Evolutionary conservation across 2,797 vertebrate species (phyloP).

Genomic region (Manis javanica): DNA sequence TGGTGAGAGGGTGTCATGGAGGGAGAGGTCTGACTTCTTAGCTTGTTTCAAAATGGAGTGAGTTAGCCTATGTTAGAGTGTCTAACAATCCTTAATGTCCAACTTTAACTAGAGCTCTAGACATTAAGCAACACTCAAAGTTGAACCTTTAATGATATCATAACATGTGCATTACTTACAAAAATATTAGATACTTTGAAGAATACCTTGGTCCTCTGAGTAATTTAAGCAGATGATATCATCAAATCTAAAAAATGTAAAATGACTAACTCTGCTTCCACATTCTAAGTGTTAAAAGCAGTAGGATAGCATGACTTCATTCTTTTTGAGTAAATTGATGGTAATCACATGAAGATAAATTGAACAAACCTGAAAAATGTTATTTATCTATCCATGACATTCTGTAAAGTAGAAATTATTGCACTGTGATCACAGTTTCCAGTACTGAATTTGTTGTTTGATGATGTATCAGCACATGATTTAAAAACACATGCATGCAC

Average conservation of each 20-base stretch:
- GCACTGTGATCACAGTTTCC: not conserved
- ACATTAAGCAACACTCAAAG: not conserved
- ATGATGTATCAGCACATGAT: not conserved
- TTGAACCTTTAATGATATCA: not conserved
- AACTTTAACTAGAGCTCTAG: not conserved
- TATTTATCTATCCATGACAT: not conserved
- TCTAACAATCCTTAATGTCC: not conserved
- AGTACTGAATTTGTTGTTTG: not conserved
- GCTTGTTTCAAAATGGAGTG: too few species aligned
- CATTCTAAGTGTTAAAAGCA: not conserved
- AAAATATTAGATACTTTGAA: not conserved
- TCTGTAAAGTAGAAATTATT: not conserved
- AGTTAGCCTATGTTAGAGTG: too few species aligned
- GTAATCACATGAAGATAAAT: not conserved
- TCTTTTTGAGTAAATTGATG: not conserved
- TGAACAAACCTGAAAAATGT: not conserved
- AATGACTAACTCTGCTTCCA: not conserved
- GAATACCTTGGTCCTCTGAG: not conserved
- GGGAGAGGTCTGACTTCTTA: too few species aligned
- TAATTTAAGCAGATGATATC: not conserved
- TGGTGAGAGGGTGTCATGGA: too few species aligned
- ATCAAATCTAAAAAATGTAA: not conserved
- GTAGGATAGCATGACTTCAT: not conserved
- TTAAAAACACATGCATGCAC: not conserved
- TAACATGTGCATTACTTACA: not conserved